phyloP scores from a whole-genome alignment of 1,140 invertebrate species.

The Megalonaias nervosa region DNA sequence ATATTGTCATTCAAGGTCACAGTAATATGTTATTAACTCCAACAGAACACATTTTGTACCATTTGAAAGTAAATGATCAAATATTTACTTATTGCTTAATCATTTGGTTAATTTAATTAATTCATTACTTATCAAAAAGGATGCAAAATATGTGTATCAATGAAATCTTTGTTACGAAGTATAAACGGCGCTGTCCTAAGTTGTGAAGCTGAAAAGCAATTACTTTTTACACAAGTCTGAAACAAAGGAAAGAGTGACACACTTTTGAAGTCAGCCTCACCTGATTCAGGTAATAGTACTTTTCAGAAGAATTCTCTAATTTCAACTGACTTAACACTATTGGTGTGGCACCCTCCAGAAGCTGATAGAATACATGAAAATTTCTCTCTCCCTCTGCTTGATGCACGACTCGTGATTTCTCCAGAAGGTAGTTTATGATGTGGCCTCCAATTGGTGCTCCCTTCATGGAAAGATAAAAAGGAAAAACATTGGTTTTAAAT shows the following conservation, averaged over 20 bases:
- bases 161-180: too few species aligned
- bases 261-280: slow-evolving; percentile 45
- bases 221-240: background rate
- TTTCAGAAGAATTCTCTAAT: slow-evolving; percentile 79
- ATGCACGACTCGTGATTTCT: slow-evolving; percentile 91
- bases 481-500: too few species aligned
- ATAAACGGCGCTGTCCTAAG: too few species aligned
- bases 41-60: too few species aligned
- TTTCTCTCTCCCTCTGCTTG: slow-evolving; percentile 90
- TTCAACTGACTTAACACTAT: slow-evolving; percentile 79
- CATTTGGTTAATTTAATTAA: too few species aligned
- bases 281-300: slow-evolving; percentile 86
- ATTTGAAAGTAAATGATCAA: too few species aligned
- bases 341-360: slow-evolving; percentile 78
- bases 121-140: too few species aligned
- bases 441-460: slow-evolving; percentile 82
- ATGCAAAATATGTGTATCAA: too few species aligned
- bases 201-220: background rate
- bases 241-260: background rate
- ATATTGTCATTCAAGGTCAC: too few species aligned
- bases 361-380: slow-evolving; percentile 96
- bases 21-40: too few species aligned
- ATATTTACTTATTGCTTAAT: too few species aligned
- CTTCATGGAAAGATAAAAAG: slow-evolving; percentile 19
- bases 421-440: slow-evolving; percentile 96